Evolutionary conservation across 2,888 invertebrate genomes (phyloP).

Genomic region (Euproctis similis): DNA sequence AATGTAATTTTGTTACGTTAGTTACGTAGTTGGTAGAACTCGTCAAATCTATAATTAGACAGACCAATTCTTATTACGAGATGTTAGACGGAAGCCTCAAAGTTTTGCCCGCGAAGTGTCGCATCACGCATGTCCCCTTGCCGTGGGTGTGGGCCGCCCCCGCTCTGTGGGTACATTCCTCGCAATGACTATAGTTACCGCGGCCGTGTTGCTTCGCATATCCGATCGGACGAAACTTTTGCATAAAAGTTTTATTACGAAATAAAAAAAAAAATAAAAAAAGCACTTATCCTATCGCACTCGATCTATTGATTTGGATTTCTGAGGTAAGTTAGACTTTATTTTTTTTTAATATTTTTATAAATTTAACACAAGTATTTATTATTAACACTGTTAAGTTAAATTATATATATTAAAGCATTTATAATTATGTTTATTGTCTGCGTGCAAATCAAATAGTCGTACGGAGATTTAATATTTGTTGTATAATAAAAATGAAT

Average conservation of each 20-base stretch:
- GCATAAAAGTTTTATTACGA: too few relatives aligned
- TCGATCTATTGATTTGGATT: not conserved
- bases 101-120: conserved; percentile 18
- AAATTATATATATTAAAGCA: too few relatives aligned
- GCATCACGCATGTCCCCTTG: conserved; percentile 50
- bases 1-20: too few relatives aligned
- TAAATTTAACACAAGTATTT: not conserved
- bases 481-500: too few relatives aligned
- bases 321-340: not conserved
- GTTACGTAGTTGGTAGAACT: too few relatives aligned
- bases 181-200: conserved; percentile 31
- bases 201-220: conserved; percentile 15
- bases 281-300: not conserved
- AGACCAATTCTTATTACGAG: too few relatives aligned
- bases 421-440: too few relatives aligned
- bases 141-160: conserved; percentile 23
- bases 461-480: too few relatives aligned
- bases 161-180: conserved; percentile 22
- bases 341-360: not conserved
- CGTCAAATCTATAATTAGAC: too few relatives aligned
- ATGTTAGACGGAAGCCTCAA: conserved; percentile 18
- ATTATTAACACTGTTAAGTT: too few relatives aligned
- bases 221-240: conserved; percentile 13
- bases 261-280: too few relatives aligned
- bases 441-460: too few relatives aligned